Conservation (phyloP, 2,888 invertebrate genomes). For the Lydus trimaculatus region DNA sequence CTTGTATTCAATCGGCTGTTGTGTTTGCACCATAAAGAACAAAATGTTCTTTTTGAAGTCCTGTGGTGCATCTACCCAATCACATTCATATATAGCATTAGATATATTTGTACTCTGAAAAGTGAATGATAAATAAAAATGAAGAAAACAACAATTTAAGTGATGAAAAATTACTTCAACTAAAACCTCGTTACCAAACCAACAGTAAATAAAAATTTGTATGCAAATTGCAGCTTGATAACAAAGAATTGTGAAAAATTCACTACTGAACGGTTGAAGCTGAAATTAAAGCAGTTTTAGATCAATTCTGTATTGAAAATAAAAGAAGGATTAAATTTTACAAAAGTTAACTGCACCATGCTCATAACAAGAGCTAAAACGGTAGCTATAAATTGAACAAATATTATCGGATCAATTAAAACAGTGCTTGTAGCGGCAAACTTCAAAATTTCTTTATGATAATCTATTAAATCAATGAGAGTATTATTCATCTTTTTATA, state of each 20-base stretch:
- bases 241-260: neutral
- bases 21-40: slow-evolving; percentile 13
- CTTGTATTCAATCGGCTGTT: slow-evolving; percentile 14
- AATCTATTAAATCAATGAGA: neutral
- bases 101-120: slow-evolving; percentile 17
- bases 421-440: slow-evolving; percentile 16
- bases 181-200: slow-evolving; percentile 21
- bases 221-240: slow-evolving; percentile 8
- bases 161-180: neutral
- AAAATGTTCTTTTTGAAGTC: slow-evolving; percentile 15
- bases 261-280: neutral
- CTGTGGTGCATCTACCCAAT: slow-evolving; percentile 7
- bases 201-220: slow-evolving; percentile 22
- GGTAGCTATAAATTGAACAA: slow-evolving; percentile 14
- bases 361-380: slow-evolving; percentile 14
- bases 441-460: neutral
- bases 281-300: no score
- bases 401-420: slow-evolving; percentile 13
- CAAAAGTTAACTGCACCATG: slow-evolving; percentile 19
- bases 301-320: no score
- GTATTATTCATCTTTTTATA: neutral
- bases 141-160: neutral
- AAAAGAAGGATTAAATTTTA: neutral
- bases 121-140: neutral
- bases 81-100: slow-evolving; percentile 13